These are phyloP conservation scores for Dromius quadrimaculatus DNA, from an alignment of 2,888 invertebrate species.

Conservation along the genomic window DNA sequence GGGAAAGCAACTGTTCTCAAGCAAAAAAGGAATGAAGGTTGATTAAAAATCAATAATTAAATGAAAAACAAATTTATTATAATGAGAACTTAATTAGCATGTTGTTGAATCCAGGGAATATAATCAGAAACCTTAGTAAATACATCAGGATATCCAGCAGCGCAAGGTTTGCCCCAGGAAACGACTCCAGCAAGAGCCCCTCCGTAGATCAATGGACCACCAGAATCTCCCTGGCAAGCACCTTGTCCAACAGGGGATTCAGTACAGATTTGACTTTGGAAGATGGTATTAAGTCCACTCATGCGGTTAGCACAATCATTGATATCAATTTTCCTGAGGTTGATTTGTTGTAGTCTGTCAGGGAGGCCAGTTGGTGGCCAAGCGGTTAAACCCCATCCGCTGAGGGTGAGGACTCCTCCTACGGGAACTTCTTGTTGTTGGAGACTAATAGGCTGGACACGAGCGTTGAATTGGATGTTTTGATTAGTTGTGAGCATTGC, in stretches of 20 bases:
- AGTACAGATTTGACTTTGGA: slow-evolving; percentile 10
- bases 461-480: background rate
- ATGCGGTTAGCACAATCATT: background rate
- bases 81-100: too few species aligned
- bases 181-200: too few species aligned
- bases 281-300: slow-evolving; percentile 1
- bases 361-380: background rate
- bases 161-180: too few species aligned
- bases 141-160: too few species aligned
- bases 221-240: too few species aligned
- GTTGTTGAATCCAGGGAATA: too few species aligned
- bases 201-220: too few species aligned
- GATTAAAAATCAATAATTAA: too few species aligned
- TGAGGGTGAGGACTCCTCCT: background rate
- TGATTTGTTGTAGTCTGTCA: background rate
- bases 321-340: background rate
- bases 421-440: background rate
- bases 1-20: too few species aligned
- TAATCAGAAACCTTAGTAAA: too few species aligned
- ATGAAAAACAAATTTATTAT: background rate
- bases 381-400: slow-evolving; percentile 31
- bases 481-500: slow-evolving; percentile 2
- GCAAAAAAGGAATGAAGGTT: background rate
- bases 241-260: too few species aligned
- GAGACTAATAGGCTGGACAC: background rate